phyloP scores from a whole-genome alignment of 1,140 invertebrate genomes.

The Drosophila arawakana region DNA sequence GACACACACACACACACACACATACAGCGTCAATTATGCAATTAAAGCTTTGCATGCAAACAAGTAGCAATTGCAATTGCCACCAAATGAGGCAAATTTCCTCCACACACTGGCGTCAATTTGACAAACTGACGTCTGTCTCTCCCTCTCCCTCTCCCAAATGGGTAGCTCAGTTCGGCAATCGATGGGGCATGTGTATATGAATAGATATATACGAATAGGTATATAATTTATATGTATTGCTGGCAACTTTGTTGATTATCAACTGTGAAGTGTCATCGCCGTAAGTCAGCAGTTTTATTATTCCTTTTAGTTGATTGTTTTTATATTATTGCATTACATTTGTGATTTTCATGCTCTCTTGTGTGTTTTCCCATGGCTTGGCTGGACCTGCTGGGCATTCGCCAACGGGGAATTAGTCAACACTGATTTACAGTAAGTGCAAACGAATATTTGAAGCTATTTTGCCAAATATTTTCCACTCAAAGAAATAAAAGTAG shows the following conservation, averaged over 20 bases:
- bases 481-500: constrained; percentile 11
- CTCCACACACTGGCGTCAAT: constrained; percentile 47
- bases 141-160: not conserved
- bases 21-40: constrained; percentile 71
- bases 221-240: too few relatives aligned
- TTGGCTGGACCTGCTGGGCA: constrained; percentile 8
- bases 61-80: constrained; percentile 65
- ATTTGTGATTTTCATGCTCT: constrained; percentile 10
- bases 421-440: constrained; percentile 66
- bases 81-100: constrained; percentile 75
- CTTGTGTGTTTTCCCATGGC: constrained; percentile 57
- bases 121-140: constrained; percentile 61
- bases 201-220: too few relatives aligned
- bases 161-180: constrained; percentile 30
- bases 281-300: constrained; percentile 71
- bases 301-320: constrained; percentile 50
- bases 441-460: constrained; percentile 66
- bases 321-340: constrained; percentile 57
- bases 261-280: constrained; percentile 69
- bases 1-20: constrained; percentile 40
- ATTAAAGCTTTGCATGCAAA: constrained; percentile 70
- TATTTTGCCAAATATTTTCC: constrained; percentile 60
- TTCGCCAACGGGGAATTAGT: constrained; percentile 54
- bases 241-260: constrained; percentile 14
- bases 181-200: constrained; percentile 13